Base-by-base conservation (phyloP, 2,113 vertebrate species). In the Promerops cafer region DNA sequence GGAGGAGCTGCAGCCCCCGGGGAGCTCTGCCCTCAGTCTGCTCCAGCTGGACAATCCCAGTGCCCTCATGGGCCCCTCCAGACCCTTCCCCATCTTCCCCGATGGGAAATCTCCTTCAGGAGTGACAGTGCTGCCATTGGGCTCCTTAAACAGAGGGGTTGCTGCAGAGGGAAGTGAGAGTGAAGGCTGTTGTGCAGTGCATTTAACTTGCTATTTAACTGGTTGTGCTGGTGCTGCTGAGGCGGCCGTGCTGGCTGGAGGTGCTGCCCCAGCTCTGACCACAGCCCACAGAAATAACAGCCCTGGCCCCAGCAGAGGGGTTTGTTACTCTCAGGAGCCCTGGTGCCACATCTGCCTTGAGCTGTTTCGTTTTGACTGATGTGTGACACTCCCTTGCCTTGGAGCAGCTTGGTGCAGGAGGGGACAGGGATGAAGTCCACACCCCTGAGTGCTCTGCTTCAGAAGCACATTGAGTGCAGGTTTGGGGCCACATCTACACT, bases 171-270 rank as follows among this genome's bases (percentile, higher is more conserved):
- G 40, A 78, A 53, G 24, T 24, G 42, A 49, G 19, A 63, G 9
- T 30, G 69, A 11, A 15, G 70, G 26, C 45, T 12, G 11, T 8
- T 28, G 60, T 40, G 17, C 52, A 13, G 56, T 13, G 5, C 56
- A 35, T 63, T 33, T 10, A 13, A 19, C 70, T 47, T 26, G 2
- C 0, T 37, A 1, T 42, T 53, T 10, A 11, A 7, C 16, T 33
- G 42, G 24, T 37, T 6, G 27, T 37, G 31, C 71, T 91, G 1
- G 1, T 1, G 13, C 49, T 90, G 82, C 79, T 56, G 49, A 6
- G 30, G 16, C 0, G 1, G 31, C 60, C 0, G 6, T 2, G 2
- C 42, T 6, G 7, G 66, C 82, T 66, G 63, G 47, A 61, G 68
- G 24, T 68, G 63, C 83, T 84, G 83, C 39, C 57, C 42, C 89